These are phyloP conservation scores for Nephrotoma flavescens DNA, from an alignment of 2,888 invertebrate genomes.

Conservation along the genomic window DNA sequence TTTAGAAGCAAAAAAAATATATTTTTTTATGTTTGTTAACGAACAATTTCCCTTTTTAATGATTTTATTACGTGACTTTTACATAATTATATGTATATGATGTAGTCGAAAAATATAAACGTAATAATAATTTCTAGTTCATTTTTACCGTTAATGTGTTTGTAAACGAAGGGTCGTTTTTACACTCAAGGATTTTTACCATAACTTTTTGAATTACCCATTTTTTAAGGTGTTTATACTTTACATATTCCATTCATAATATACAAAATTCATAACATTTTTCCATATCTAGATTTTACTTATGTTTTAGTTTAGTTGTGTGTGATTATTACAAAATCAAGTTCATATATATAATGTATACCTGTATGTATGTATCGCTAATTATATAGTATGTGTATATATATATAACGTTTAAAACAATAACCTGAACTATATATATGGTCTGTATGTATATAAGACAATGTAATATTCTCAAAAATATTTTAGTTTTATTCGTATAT, in stretches of 20 bases:
- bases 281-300: neutral
- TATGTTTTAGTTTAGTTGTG: neutral
- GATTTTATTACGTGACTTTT: neutral
- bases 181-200: neutral
- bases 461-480: neutral
- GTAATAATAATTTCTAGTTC: neutral
- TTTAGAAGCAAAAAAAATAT: neutral
- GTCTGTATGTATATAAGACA: neutral
- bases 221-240: neutral
- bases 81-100: neutral
- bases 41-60: neutral
- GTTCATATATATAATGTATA: neutral
- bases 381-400: neutral
- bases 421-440: neutral
- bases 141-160: neutral
- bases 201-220: neutral
- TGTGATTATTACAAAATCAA: neutral
- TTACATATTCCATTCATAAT: neutral
- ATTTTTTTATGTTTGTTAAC: neutral
- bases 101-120: neutral
- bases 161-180: neutral
- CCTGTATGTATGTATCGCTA: neutral
- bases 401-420: neutral
- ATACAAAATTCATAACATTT: neutral
- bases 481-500: neutral